Conservation (phyloP, 2,797 vertebrate genomes). For the Girardinus metallicus region DNA sequence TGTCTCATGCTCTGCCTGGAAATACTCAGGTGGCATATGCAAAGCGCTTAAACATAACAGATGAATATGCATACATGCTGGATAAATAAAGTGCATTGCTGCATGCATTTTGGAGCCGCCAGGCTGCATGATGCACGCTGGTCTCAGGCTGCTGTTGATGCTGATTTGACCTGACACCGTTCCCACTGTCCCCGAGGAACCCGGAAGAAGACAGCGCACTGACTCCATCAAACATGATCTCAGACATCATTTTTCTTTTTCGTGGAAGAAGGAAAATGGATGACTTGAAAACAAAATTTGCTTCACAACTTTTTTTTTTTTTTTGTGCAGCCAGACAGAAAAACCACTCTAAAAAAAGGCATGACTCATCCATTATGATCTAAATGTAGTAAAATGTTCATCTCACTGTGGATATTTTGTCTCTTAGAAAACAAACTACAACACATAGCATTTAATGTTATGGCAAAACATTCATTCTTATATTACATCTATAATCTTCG, state of each 20-base stretch:
- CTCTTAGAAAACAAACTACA: background rate
- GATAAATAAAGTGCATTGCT: background rate
- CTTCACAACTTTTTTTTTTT: slow-evolving; percentile 25
- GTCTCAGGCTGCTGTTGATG: slow-evolving; percentile 50
- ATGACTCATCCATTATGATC: background rate
- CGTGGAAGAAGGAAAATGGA: slow-evolving; percentile 32
- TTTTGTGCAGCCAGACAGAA: background rate
- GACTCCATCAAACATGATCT: slow-evolving; percentile 55
- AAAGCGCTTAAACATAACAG: slow-evolving; percentile 3
- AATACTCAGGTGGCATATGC: slow-evolving; percentile 6
- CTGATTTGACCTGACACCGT: slow-evolving; percentile 61
- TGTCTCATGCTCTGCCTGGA: background rate
- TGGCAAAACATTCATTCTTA: background rate
- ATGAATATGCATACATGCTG: background rate
- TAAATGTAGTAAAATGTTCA: background rate
- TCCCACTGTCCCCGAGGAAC: slow-evolving; percentile 49
- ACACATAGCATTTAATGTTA: background rate
- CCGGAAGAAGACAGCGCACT: slow-evolving; percentile 43
- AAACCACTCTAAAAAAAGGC: background rate
- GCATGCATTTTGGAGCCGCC: slow-evolving; percentile 20
- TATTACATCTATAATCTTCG: background rate
- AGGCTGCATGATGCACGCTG: slow-evolving; percentile 26
- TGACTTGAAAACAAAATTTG: slow-evolving; percentile 38
- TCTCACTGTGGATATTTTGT: background rate
- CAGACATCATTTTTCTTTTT: slow-evolving; percentile 46